Base-by-base conservation (phyloP, 1,140 invertebrate genomes). In the Dendrolimus punctatus region DNA sequence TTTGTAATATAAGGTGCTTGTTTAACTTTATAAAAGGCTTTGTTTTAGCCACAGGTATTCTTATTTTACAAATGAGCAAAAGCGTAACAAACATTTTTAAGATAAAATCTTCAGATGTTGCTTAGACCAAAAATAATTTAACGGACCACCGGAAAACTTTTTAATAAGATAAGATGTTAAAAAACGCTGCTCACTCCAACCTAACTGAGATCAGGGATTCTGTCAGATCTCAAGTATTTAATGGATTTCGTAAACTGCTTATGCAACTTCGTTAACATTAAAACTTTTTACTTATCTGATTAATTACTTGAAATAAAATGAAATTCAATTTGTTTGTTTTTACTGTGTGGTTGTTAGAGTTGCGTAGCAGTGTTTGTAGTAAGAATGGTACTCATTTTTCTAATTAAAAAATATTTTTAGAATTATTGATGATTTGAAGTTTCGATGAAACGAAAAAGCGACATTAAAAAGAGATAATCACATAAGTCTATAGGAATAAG, bases 211-310 rank as follows among this genome's bases (percentile, higher is more conserved):
- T 54, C 55, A 54, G 46, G 51, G 50, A 57, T 56, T 57, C 51
- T 51, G 38, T 57, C 47, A 54, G 59, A 54, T 54, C 52, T 54
- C 36, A 39, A 54, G 51, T 51, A 57, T 54, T 57, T 61, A 61
- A 61, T 61, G 59, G 59, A 61, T 61, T 57, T 49, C 48, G 53
- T 57, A 61, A 61, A 54, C 55, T 57, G 51, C 59, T 61, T 61
- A 60, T 51, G 41, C 40, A 60, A 55, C 50, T 47, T 43, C 40
- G 53, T 53, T 50, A 39, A 53, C 40, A 44, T 37, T 54, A 38
- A 37, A 55, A 51, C 6, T 43, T 54, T 50, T 40, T 46, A 23
- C 23, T 23, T 23, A 23, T 23, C 23, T 23, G 23, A 23, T 23
- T 23, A 23, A 23, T 23, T 23, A 23, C 23, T 2, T 23, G 23